Percentiles rank a stretch among this genome's conserved stretches.
Evolutionary conservation across 2,113 vertebrate genomes (phyloP).

Genomic region (Callionymus lyra): DNA sequence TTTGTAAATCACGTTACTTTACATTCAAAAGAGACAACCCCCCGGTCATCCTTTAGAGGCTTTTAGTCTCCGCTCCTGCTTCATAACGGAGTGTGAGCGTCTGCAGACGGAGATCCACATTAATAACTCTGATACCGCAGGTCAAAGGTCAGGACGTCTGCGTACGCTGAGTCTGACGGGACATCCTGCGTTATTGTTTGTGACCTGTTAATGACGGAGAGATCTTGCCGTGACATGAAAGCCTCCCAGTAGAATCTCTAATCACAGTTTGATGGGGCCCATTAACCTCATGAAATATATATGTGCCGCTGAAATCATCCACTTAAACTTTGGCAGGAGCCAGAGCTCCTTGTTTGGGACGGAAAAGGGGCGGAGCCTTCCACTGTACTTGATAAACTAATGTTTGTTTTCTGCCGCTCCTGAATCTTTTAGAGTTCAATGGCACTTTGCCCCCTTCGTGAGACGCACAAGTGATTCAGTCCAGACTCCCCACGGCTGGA

Average conservation of each 20-base stretch:
- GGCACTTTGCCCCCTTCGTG: constrained; percentile 47
- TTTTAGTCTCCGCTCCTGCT: no score
- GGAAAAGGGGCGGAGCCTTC: constrained; percentile 7
- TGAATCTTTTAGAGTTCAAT: constrained; percentile 39
- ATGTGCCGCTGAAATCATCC: constrained; percentile 53
- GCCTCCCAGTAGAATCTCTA: constrained; percentile 49
- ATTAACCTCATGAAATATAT: constrained; percentile 63
- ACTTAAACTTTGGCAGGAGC: constrained; percentile 64
- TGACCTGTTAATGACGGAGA: constrained; percentile 35
- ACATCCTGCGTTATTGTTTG: constrained; percentile 14
- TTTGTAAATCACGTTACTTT: no score
- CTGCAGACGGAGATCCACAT: no score
- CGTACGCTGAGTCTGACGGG: no score
- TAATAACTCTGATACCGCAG: no score
- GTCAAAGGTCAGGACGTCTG: no score
- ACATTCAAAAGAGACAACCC: no score
- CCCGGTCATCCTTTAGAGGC: no score
- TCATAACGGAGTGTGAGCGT: no score
- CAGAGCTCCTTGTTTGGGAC: constrained; percentile 42
- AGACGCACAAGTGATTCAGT: constrained; percentile 35
- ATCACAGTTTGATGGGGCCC: constrained; percentile 53
- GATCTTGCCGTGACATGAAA: constrained; percentile 32
- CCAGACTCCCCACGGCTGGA: constrained; percentile 15
- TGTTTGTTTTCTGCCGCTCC: constrained; percentile 34
- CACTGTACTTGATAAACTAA: constrained; percentile 18